phyloP scores from a whole-genome alignment of 2,113 vertebrate genomes.

The Cnemophilus loriae region DNA sequence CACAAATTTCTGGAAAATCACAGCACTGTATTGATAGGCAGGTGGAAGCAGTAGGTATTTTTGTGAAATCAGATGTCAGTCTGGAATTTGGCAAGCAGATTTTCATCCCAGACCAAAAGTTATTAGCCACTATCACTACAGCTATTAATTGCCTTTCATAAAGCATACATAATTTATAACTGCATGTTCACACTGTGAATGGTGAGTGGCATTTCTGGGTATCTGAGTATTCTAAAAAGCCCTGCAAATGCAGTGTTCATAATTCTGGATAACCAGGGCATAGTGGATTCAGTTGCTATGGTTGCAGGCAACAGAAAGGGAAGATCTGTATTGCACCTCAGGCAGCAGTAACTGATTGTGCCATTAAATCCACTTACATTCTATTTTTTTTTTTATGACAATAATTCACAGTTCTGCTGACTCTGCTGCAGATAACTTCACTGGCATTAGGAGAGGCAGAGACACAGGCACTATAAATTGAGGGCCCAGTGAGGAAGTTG shows the following conservation, averaged over 20 bases:
- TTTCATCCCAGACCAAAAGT: not conserved
- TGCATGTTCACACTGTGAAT: not conserved
- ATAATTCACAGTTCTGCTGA: not conserved
- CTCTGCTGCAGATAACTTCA: not conserved
- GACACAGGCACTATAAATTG: not conserved
- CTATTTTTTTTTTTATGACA: not conserved
- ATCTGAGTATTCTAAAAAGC: not conserved
- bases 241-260: not conserved
- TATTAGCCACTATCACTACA: not conserved
- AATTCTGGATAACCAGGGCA: slow-evolving; percentile 17
- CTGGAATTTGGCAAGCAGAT: not conserved
- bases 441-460: not conserved
- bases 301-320: slow-evolving; percentile 38
- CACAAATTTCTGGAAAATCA: not conserved
- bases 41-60: not conserved
- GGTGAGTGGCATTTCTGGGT: not conserved
- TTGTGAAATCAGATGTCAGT: not conserved
- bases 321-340: slow-evolving; percentile 15
- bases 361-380: not conserved
- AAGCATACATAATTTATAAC: not conserved
- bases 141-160: not conserved
- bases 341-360: slow-evolving; percentile 14
- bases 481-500: not conserved
- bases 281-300: slow-evolving; percentile 54
- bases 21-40: not conserved